A percentile compares a stretch with the other conserved stretches of the same genome.
Evolutionary conservation across 2,888 invertebrate species (phyloP).

Genomic region (Tetheella fluctuosa): DNA sequence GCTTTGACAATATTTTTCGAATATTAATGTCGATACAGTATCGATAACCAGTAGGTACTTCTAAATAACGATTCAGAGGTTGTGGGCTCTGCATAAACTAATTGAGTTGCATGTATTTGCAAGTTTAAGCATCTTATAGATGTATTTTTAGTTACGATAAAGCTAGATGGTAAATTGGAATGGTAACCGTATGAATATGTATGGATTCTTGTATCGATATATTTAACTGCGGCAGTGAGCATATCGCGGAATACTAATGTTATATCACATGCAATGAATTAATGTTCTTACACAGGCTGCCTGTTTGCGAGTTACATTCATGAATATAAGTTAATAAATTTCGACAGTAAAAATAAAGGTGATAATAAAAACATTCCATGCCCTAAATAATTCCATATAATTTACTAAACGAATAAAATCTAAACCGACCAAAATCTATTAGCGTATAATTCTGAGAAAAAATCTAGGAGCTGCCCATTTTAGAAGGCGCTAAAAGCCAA

Average conservation of each 20-base stretch:
- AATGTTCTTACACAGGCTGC: constrained; percentile 21
- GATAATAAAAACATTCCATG: neutral
- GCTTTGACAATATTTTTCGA: constrained; percentile 80
- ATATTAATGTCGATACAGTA: constrained; percentile 72
- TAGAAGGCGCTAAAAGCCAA: constrained; percentile 73
- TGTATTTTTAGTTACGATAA: constrained; percentile 35
- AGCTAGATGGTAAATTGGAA: constrained; percentile 30
- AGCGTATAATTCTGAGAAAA: constrained; percentile 48
- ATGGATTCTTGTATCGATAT: constrained; percentile 22
- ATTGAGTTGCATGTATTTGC: constrained; percentile 53
- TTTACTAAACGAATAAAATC: constrained; percentile 17
- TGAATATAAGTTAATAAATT: neutral
- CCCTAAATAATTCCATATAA: neutral
- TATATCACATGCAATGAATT: constrained; percentile 31
- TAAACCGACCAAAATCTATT: constrained; percentile 44
- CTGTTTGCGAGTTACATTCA: neutral
- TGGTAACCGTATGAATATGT: constrained; percentile 38
- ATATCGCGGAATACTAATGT: constrained; percentile 26
- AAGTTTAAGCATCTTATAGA: constrained; percentile 34
- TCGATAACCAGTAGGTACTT: constrained; percentile 59
- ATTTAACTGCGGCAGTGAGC: constrained; percentile 14
- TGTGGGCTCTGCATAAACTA: constrained; percentile 44
- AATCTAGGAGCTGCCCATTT: constrained; percentile 47
- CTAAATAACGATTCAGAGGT: constrained; percentile 40
- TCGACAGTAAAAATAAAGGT: neutral